phyloP scores from a whole-genome alignment of 1,140 invertebrate species.

The Vanessa atalanta region DNA sequence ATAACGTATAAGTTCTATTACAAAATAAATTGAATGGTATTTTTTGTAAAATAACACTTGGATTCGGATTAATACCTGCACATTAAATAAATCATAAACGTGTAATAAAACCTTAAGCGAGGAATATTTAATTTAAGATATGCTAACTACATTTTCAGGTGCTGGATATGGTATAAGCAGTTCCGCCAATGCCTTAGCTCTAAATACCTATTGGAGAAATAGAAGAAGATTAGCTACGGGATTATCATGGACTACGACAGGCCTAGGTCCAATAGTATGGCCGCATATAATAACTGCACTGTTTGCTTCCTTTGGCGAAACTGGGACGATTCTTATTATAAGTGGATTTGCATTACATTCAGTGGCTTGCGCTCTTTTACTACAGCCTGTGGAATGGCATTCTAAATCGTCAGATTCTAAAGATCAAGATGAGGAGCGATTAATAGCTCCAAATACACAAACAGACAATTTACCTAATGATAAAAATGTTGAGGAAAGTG shows the following conservation, averaged over 20 bases:
- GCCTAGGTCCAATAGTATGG: slow-evolving; percentile 82
- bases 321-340: slow-evolving; percentile 82
- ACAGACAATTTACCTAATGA: slow-evolving; percentile 38
- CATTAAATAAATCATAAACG: too few species aligned
- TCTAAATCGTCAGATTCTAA: slow-evolving; percentile 63
- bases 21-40: too few species aligned
- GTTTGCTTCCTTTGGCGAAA: slow-evolving; percentile 79
- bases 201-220: slow-evolving; percentile 83
- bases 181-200: slow-evolving; percentile 82
- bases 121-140: too few species aligned
- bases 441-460: slow-evolving; percentile 43
- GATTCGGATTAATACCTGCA: too few species aligned
- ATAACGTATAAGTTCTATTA: too few species aligned
- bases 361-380: slow-evolving; percentile 81
- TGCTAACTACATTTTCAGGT: slow-evolving; percentile 64
- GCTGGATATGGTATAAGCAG: slow-evolving; percentile 82
- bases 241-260: slow-evolving; percentile 82
- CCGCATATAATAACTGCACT: slow-evolving; percentile 81
- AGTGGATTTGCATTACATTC: slow-evolving; percentile 82
- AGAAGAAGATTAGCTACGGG: slow-evolving; percentile 82
- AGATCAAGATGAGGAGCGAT: slow-evolving; percentile 55
- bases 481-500: slow-evolving; percentile 59
- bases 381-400: slow-evolving; percentile 85
- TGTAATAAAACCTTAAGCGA: too few species aligned
- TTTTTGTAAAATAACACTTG: too few species aligned